phyloP scores from a whole-genome alignment of 2,888 invertebrate species.

The Belgica antarctica region DNA sequence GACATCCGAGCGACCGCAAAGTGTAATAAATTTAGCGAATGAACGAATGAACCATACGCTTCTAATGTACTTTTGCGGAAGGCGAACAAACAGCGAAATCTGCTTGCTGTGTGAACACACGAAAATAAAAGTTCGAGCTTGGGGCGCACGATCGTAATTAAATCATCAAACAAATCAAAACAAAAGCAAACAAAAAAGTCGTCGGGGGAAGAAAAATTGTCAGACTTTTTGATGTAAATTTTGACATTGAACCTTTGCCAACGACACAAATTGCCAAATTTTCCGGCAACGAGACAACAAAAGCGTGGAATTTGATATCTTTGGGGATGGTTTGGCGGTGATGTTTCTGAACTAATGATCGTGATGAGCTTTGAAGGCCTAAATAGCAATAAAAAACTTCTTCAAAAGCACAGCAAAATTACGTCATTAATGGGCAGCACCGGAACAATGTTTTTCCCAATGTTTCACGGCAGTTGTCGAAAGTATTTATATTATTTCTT shows the following conservation, averaged over 20 bases:
- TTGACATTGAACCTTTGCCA: not conserved
- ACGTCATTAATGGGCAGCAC: too few species aligned
- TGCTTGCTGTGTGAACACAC: too few species aligned
- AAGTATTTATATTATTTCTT: constrained; percentile 30
- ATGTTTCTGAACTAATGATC: too few species aligned
- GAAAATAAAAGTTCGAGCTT: too few species aligned
- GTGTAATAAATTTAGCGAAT: constrained; percentile 10
- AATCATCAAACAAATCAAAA: constrained; percentile 33
- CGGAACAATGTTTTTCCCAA: too few species aligned
- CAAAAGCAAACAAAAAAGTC: not conserved
- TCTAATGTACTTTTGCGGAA: not conserved
- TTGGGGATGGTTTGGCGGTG: too few species aligned
- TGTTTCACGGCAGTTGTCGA: constrained; percentile 7
- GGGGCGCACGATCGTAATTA: not conserved
- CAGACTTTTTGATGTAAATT: not conserved
- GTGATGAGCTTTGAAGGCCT: too few species aligned
- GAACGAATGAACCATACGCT: constrained; percentile 6
- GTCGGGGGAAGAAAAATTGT: not conserved
- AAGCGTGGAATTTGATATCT: too few species aligned
- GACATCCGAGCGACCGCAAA: too few species aligned
- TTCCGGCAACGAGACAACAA: not conserved
- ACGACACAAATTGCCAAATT: not conserved
- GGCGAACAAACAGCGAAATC: not conserved
- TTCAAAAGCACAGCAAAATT: too few species aligned
- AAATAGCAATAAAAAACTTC: too few species aligned